A percentile compares a stretch with the other conserved stretches of the same genome.
These are phyloP conservation scores for Ptychoptera contaminata DNA, from an alignment of 2,888 invertebrate species.

Conservation along the genomic window DNA sequence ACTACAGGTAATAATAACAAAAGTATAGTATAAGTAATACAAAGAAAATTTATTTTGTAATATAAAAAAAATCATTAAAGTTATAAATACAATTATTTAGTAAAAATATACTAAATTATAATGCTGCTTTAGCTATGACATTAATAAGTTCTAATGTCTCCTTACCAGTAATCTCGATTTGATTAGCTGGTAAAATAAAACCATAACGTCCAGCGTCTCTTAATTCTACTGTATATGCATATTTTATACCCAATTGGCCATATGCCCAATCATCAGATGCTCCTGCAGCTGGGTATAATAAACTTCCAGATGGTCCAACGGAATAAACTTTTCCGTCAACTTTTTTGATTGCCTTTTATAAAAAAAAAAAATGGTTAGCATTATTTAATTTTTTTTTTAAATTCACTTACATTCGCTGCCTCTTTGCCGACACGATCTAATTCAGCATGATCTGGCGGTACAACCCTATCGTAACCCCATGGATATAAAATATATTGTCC, in stretches of 20 bases:
- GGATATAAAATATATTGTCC: conserved; percentile 75
- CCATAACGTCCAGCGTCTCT: conserved; percentile 72
- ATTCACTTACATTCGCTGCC: conserved; percentile 42
- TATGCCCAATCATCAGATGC: conserved; percentile 90
- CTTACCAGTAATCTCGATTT: conserved; percentile 57
- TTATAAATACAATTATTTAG: too few species aligned
- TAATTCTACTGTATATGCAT: conserved; percentile 78
- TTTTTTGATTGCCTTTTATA: conserved; percentile 40
- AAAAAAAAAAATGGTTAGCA: conserved; percentile 9
- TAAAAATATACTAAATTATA: neutral
- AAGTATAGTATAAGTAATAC: too few species aligned
- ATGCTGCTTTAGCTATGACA: conserved; percentile 37
- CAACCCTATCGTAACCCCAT: conserved; percentile 65
- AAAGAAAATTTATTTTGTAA: too few species aligned
- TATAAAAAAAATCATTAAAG: too few species aligned
- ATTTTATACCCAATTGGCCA: conserved; percentile 63
- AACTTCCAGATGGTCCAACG: conserved; percentile 62
- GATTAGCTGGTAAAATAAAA: conserved; percentile 67
- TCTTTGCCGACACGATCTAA: conserved; percentile 51
- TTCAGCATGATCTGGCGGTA: conserved; percentile 54
- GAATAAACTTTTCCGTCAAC: conserved; percentile 47
- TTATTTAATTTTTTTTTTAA: neutral
- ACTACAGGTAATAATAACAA: too few species aligned
- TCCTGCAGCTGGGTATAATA: conserved; percentile 64
- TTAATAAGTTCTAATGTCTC: conserved; percentile 60